These are phyloP conservation scores for Formicarius rufipectus DNA, from an alignment of 2,113 vertebrate species.

Conservation along the genomic window DNA sequence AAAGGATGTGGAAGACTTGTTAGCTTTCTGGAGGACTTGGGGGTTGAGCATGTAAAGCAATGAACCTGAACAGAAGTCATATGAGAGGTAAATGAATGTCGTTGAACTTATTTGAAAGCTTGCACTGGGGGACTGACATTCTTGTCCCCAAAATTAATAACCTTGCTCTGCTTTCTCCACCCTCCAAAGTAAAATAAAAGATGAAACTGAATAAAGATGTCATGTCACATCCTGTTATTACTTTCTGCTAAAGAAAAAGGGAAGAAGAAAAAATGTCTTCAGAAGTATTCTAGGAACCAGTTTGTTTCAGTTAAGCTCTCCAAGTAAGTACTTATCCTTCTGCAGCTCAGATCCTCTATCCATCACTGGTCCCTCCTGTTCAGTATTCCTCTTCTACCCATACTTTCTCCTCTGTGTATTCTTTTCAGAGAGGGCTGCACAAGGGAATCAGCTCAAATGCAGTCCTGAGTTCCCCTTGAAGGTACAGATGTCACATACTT, in stretches of 20 bases:
- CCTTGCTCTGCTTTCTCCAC: neutral
- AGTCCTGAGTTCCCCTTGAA: conserved; percentile 66
- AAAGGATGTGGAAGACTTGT: neutral
- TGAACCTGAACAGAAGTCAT: neutral
- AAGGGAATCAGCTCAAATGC: neutral
- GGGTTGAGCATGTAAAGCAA: conserved; percentile 9
- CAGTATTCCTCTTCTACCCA: neutral
- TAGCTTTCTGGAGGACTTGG: neutral
- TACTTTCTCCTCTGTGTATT: neutral
- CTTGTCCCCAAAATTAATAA: neutral
- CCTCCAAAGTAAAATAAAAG: neutral
- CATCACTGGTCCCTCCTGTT: neutral
- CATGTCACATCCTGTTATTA: neutral
- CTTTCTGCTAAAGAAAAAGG: neutral
- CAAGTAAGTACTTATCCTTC: conserved; percentile 71
- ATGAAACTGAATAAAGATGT: neutral
- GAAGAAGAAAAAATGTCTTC: neutral
- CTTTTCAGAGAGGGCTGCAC: neutral
- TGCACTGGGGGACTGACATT: conserved; percentile 32
- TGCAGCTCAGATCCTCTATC: conserved; percentile 4
- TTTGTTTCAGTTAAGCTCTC: conserved; percentile 7
- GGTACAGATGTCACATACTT: conserved; percentile 70
- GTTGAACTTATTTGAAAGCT: conserved; percentile 24
- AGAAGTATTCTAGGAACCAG: neutral
- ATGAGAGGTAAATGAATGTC: conserved; percentile 3